Evolutionary conservation across 23 tunicate species (phyloP).

Genomic region (Phallusia fumigata): DNA sequence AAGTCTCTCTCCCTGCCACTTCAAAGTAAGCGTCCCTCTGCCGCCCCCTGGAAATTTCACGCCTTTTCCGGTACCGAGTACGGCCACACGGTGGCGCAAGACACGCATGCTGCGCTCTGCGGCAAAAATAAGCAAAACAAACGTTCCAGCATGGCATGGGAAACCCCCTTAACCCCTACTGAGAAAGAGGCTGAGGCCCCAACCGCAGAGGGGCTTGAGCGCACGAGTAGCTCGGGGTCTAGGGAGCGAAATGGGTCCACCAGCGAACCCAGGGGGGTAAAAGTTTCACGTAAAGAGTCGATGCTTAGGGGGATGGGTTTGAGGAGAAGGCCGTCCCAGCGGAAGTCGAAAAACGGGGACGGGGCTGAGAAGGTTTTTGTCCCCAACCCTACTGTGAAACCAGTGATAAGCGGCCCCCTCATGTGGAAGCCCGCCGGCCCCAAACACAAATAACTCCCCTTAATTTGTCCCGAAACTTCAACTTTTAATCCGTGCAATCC

Average conservation of each 20-base stretch:
- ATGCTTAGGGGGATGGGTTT: conserved; percentile 21
- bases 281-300: conserved; percentile 43
- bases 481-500: too few species aligned
- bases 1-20: conserved; percentile 58
- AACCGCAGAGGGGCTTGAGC: background rate
- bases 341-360: conserved; percentile 36
- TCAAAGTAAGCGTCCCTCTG: conserved; percentile 56
- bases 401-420: background rate
- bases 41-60: conserved; percentile 44
- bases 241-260: background rate
- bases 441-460: background rate
- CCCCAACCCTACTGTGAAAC: background rate
- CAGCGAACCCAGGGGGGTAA: conserved; percentile 4
- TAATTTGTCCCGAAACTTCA: too few species aligned
- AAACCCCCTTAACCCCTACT: background rate
- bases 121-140: background rate
- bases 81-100: conserved; percentile 5
- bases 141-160: conserved; percentile 6
- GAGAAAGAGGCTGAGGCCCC: background rate
- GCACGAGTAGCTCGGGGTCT: background rate
- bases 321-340: conserved; percentile 2
- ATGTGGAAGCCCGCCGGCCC: conserved; percentile 70
- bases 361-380: background rate
- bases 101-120: background rate
- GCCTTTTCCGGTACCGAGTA: conserved; percentile 28